Percentiles rank a stretch among this genome's conserved stretches.
Evolutionary conservation across 2,113 vertebrate genomes (phyloP).

Genomic region (Menidia beryllina): DNA sequence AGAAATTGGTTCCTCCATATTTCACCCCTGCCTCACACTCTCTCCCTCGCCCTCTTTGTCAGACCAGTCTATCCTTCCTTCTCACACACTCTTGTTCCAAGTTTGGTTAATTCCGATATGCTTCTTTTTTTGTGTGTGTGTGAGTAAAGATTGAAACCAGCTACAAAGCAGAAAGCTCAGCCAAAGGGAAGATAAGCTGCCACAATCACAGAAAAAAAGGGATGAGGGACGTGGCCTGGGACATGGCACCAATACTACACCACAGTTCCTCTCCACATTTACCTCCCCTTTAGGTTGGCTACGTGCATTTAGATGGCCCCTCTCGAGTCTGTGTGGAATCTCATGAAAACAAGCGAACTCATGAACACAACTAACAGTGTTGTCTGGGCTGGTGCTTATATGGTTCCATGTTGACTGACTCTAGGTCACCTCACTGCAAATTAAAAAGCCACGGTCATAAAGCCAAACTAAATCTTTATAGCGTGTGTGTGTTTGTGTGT

Average conservation of each 20-base stretch:
- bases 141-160: slow-evolving; percentile 28
- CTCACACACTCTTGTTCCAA: slow-evolving; percentile 27
- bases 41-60: slow-evolving; percentile 36
- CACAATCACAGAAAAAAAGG: slow-evolving; percentile 24
- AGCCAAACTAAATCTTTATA: slow-evolving; percentile 22
- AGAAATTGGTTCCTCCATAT: slow-evolving; percentile 80
- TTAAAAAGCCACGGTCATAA: slow-evolving; percentile 42
- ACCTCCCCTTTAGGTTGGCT: slow-evolving; percentile 39
- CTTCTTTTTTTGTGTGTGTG: slow-evolving; percentile 41
- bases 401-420: slow-evolving; percentile 27
- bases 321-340: slow-evolving; percentile 48
- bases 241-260: slow-evolving; percentile 26
- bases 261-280: slow-evolving; percentile 42
- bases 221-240: slow-evolving; percentile 11
- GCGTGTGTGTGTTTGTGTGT: slow-evolving; percentile 27
- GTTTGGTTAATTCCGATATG: slow-evolving; percentile 68
- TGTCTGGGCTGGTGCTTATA: slow-evolving; percentile 13
- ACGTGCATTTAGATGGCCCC: slow-evolving; percentile 52
- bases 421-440: slow-evolving; percentile 35
- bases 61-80: slow-evolving; percentile 41
- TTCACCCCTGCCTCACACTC: slow-evolving; percentile 54
- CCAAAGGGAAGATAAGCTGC: slow-evolving; percentile 39
- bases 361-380: slow-evolving; percentile 15
- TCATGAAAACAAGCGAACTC: slow-evolving; percentile 33
- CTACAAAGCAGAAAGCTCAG: slow-evolving; percentile 47